phyloP scores from a whole-genome alignment of 2,888 invertebrate genomes.

The Eudasyphora cyanicolor region DNA sequence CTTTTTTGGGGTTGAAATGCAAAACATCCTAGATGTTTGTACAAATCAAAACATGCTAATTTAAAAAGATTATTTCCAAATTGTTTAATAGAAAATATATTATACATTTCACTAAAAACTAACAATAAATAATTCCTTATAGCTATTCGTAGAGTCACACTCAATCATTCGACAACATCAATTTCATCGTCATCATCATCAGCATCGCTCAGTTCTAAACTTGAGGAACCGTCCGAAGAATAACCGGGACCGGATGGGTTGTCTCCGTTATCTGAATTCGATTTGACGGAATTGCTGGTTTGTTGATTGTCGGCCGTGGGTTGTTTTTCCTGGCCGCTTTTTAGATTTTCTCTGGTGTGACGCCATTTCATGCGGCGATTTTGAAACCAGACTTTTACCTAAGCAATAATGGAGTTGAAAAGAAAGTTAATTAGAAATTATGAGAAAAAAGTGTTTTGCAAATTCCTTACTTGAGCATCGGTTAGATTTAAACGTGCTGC shows the following conservation, averaged over 20 bases:
- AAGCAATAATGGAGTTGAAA: conserved; percentile 58
- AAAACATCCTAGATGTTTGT: no score
- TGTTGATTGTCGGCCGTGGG: conserved; percentile 7
- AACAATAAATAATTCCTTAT: conserved; percentile 37
- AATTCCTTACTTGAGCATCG: conserved; percentile 89
- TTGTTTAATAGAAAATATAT: conserved; percentile 19
- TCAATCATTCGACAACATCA: conserved; percentile 75
- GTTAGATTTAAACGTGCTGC: conserved; percentile 95
- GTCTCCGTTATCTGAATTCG: conserved; percentile 34
- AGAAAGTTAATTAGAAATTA: background rate
- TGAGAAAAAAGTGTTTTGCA: no score
- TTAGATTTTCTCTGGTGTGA: conserved; percentile 85
- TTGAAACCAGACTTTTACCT: conserved; percentile 97
- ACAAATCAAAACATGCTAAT: no score
- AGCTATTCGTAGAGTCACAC: background rate
- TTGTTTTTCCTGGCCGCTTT: conserved; percentile 78
- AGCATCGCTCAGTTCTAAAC: conserved; percentile 73
- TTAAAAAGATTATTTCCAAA: no score
- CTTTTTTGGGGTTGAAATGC: no score
- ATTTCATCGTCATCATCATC: conserved; percentile 76
- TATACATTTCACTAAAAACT: conserved; percentile 15
- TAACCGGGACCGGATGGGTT: conserved; percentile 65
- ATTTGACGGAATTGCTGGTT: conserved; percentile 24
- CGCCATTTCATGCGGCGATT: conserved; percentile 94
- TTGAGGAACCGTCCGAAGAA: conserved; percentile 74